Conservation (phyloP, 1,140 invertebrate species). For the Temnothorax longispinosus region DNA sequence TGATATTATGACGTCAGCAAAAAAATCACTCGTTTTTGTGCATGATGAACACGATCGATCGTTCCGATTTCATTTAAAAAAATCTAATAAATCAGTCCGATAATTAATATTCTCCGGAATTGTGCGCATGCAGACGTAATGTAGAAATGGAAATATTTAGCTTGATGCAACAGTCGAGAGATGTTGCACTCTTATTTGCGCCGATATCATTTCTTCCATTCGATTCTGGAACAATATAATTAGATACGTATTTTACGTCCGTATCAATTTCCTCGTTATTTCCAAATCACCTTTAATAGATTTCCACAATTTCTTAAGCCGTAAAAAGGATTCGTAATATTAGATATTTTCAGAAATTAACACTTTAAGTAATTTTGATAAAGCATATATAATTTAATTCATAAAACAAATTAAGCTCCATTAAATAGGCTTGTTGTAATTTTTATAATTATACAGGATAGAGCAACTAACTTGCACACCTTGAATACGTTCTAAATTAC, state of each 20-base stretch:
- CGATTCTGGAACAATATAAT: neutral
- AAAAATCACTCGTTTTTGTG: neutral
- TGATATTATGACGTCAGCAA: neutral
- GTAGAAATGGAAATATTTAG: conserved; percentile 64
- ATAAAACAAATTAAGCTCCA: neutral
- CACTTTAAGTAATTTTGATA: neutral
- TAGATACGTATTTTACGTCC: neutral
- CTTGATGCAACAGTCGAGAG: conserved; percentile 73
- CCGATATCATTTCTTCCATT: conserved; percentile 15
- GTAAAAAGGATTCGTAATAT: neutral
- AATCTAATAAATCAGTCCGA: conserved; percentile 57
- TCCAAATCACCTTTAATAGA: neutral
- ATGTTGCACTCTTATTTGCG: conserved; percentile 65
- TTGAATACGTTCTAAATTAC: neutral
- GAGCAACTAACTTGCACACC: neutral
- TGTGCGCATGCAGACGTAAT: neutral
- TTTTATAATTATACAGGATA: neutral
- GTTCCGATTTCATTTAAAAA: neutral
- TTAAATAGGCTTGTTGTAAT: neutral
- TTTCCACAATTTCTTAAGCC: neutral
- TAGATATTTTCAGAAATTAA: neutral
- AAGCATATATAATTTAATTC: neutral
- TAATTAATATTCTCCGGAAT: conserved; percentile 50
- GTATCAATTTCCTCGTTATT: conserved; percentile 11
- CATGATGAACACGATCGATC: neutral